Conservation (phyloP, 2,797 vertebrate genomes). For the Enoplosus armatus region DNA sequence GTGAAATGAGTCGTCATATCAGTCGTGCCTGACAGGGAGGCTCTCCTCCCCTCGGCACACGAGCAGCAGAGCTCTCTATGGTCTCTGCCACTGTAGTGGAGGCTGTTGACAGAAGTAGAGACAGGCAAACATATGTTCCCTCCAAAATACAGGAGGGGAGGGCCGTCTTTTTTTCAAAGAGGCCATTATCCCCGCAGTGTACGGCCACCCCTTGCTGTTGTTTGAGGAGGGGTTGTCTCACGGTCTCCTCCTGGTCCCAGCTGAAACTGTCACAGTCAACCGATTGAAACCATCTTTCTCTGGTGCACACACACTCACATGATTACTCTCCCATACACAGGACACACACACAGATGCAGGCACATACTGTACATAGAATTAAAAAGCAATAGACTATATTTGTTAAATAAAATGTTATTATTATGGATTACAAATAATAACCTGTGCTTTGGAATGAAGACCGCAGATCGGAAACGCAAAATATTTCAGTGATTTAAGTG, state of each 20-base stretch:
- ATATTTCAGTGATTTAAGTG: slow-evolving; percentile 14
- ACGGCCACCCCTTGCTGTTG: slow-evolving; percentile 59
- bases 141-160: slow-evolving; percentile 72
- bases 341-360: slow-evolving; percentile 23
- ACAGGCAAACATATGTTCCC: slow-evolving; percentile 79
- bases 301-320: slow-evolving; percentile 22
- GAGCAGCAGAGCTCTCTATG: slow-evolving; percentile 61
- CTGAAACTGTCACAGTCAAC: slow-evolving; percentile 72
- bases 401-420: neutral
- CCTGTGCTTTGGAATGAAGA: no score
- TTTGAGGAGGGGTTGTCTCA: slow-evolving; percentile 70
- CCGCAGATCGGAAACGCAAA: neutral
- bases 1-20: slow-evolving; percentile 77
- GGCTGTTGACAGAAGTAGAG: slow-evolving; percentile 81
- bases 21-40: slow-evolving; percentile 61
- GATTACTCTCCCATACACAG: slow-evolving; percentile 19
- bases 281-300: slow-evolving; percentile 64
- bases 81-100: slow-evolving; percentile 76
- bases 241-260: slow-evolving; percentile 62
- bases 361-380: neutral
- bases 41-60: slow-evolving; percentile 51
- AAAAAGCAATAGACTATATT: neutral
- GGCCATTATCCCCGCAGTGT: slow-evolving; percentile 66
- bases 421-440: neutral
- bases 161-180: slow-evolving; percentile 67